A percentile compares a stretch with the other conserved stretches of the same genome.
These are phyloP conservation scores for Butorides virescens DNA, from an alignment of 2,113 vertebrate species.

Conservation along the genomic window DNA sequence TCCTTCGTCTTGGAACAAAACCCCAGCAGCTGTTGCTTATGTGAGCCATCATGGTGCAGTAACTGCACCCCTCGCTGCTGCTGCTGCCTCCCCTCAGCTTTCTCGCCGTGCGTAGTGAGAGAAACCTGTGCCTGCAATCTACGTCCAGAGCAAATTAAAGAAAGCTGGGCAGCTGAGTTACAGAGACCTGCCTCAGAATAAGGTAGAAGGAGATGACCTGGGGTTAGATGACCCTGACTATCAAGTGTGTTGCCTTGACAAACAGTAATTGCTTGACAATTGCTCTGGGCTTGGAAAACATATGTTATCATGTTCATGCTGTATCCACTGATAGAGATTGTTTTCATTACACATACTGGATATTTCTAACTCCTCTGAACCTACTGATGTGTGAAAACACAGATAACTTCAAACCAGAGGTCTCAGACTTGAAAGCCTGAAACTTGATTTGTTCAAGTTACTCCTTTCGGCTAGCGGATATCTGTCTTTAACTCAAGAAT, in stretches of 20 bases:
- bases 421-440: neutral
- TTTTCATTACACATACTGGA: neutral
- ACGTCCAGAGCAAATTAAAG: neutral
- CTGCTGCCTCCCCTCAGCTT: neutral
- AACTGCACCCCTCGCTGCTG: neutral
- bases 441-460: neutral
- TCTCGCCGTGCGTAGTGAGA: fast-evolving
- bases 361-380: neutral
- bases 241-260: conserved; percentile 8
- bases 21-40: neutral
- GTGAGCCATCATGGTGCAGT: neutral
- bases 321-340: conserved; percentile 39
- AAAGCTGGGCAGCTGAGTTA: neutral
- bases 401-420: conserved; percentile 1
- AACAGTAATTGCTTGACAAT: conserved; percentile 40
- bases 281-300: conserved; percentile 34
- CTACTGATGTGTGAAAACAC: conserved; percentile 27
- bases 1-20: conserved; percentile 20
- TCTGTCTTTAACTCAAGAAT: neutral
- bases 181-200: neutral
- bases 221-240: neutral
- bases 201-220: neutral
- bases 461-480: neutral
- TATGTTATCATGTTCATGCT: neutral
- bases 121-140: neutral